These are phyloP conservation scores for Heterodera filipjevi DNA, from an alignment of 2,888 invertebrate genomes.

Conservation along the genomic window DNA sequence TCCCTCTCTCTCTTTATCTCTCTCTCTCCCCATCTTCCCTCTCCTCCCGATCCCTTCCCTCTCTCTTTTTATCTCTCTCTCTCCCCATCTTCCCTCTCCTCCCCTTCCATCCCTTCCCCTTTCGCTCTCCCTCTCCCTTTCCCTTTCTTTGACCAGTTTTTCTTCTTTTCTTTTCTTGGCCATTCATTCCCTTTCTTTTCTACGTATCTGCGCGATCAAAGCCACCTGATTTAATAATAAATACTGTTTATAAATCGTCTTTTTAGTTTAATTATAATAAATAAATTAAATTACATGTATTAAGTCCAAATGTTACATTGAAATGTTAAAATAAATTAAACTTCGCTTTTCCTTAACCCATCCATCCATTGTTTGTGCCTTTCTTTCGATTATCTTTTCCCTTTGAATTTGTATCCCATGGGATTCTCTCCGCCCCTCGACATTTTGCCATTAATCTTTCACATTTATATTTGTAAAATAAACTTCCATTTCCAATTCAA, in stretches of 20 bases:
- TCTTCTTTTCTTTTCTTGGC: not conserved
- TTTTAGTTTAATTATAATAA: not conserved
- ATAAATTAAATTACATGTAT: too few relatives aligned
- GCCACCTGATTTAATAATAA: not conserved
- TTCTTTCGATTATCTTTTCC: too few relatives aligned
- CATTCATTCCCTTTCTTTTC: not conserved
- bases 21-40: not conserved
- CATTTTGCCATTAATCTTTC: not conserved
- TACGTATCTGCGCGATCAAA: not conserved
- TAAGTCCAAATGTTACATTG: too few relatives aligned
- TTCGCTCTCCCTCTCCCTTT: not conserved
- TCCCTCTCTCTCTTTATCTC: not conserved
- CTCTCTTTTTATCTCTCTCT: not conserved
- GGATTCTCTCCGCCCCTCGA: not conserved
- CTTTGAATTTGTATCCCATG: too few relatives aligned
- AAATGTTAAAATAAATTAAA: too few relatives aligned
- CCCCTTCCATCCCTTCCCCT: not conserved
- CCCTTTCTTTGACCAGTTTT: not conserved
- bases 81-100: not conserved
- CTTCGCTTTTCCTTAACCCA: too few relatives aligned
- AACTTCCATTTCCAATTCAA: too few relatives aligned
- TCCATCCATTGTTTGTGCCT: too few relatives aligned
- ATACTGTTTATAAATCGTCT: too few relatives aligned
- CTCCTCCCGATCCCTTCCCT: not conserved
- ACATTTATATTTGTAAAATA: too few relatives aligned